Evolutionary conservation across 2,113 vertebrate species (phyloP).

Genomic region (Pundamilia nyererei): DNA sequence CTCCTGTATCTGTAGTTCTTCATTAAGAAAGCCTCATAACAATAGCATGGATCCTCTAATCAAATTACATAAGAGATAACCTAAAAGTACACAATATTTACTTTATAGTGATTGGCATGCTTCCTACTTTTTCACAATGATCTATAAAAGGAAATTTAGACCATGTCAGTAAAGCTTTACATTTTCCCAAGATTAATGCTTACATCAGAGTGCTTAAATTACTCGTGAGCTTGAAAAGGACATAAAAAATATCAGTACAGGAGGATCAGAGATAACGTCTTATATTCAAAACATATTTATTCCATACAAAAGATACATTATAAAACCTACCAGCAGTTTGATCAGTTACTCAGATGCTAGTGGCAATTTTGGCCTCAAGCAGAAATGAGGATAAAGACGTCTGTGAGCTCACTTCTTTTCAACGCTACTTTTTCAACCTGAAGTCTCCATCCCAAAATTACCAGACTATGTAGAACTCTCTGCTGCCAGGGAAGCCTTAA

Average conservation of each 20-base stretch:
- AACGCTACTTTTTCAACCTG: accelerated
- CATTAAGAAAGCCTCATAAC: not conserved
- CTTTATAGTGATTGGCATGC: not conserved
- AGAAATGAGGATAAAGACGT: not conserved
- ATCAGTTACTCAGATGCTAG: not conserved
- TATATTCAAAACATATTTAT: not conserved
- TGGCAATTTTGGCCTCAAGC: not conserved
- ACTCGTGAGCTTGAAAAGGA: not conserved
- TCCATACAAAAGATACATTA: not conserved
- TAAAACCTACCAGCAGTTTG: not conserved
- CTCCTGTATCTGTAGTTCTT: not conserved
- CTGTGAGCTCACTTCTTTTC: not conserved
- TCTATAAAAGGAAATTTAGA: not conserved
- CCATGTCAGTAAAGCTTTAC: not conserved
- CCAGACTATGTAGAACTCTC: not conserved
- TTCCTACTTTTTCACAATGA: not conserved
- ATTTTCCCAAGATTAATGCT: not conserved
- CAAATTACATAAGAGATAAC: not conserved
- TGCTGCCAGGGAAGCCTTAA: not conserved
- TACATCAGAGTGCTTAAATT: accelerated
- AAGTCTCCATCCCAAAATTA: not conserved
- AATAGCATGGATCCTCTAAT: not conserved
- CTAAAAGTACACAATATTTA: not conserved
- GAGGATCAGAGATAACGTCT: not conserved
- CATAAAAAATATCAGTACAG: not conserved